phyloP scores from a whole-genome alignment of 2,113 vertebrate genomes.

The Tursiops truncatus region DNA sequence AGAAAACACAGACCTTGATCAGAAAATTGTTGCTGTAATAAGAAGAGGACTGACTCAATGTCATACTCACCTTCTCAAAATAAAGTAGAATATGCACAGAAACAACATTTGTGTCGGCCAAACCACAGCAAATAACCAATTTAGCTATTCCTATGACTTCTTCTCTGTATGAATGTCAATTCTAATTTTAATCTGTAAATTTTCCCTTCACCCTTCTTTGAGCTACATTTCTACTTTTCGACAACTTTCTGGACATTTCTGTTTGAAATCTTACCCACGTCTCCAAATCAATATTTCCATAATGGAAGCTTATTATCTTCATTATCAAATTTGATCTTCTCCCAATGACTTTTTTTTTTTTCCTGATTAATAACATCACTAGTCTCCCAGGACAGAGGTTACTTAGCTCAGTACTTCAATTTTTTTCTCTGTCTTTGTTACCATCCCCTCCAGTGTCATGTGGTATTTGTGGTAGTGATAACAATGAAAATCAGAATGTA shows the following conservation, averaged over 20 bases:
- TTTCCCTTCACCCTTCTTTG: not conserved
- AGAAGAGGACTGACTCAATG: not conserved
- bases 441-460: rapidly evolving
- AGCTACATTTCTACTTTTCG: not conserved
- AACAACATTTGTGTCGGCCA: not conserved
- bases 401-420: too few species aligned
- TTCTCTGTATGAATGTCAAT: not conserved
- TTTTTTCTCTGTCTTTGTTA: not conserved
- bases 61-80: not conserved
- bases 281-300: not conserved
- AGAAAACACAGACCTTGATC: not conserved
- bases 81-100: not conserved
- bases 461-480: not conserved
- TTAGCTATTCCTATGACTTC: not conserved
- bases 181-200: not conserved
- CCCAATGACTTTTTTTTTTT: not conserved
- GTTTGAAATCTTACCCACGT: not conserved
- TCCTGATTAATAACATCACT: not conserved
- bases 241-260: not conserved
- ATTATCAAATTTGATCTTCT: not conserved
- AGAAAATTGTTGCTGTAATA: not conserved
- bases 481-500: not conserved
- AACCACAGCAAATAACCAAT: not conserved
- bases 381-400: not conserved
- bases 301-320: not conserved